These are phyloP conservation scores for Gavia stellata DNA, from an alignment of 2,113 vertebrate genomes.

Conservation along the genomic window DNA sequence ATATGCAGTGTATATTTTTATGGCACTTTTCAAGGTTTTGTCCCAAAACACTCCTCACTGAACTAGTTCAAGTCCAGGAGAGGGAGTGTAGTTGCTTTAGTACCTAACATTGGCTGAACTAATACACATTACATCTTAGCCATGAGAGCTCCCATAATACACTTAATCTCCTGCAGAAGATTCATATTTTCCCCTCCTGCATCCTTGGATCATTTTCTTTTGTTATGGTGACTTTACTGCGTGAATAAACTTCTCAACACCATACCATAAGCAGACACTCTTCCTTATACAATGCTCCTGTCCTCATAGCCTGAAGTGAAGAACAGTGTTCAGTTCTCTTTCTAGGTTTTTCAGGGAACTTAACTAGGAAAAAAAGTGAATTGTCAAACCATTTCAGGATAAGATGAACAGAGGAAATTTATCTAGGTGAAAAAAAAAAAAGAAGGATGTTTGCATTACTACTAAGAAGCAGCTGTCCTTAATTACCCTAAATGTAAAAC, in stretches of 20 bases:
- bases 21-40: neutral
- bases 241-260: neutral
- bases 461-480: neutral
- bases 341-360: neutral
- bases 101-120: neutral
- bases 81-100: neutral
- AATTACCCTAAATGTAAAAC: neutral
- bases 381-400: neutral
- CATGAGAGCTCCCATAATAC: neutral
- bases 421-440: neutral
- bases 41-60: neutral
- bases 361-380: neutral
- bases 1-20: neutral
- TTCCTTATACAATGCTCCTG: neutral
- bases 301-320: neutral
- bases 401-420: neutral
- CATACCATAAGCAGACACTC: neutral
- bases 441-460: neutral
- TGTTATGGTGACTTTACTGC: neutral
- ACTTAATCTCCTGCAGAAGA: neutral
- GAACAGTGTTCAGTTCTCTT: rapidly evolving
- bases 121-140: neutral
- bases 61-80: neutral
- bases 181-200: neutral
- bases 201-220: neutral